phyloP scores from a whole-genome alignment of 2,113 vertebrate genomes.

The Cygnus atratus region DNA sequence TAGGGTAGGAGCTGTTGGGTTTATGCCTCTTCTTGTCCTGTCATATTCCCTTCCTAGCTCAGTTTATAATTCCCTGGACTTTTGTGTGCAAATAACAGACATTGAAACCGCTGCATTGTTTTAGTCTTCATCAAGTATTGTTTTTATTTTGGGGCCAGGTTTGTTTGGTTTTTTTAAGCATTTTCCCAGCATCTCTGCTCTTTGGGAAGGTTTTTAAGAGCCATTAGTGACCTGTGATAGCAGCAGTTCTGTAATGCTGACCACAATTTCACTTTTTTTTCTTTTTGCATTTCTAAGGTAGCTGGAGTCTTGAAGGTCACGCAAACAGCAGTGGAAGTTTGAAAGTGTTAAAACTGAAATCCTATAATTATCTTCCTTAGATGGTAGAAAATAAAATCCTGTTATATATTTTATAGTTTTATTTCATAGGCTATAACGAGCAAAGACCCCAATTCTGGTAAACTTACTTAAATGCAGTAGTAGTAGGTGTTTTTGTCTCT shows the following conservation, averaged over 20 bases:
- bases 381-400: not conserved
- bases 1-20: not conserved
- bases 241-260: not conserved
- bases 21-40: not conserved
- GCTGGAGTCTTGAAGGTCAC: not conserved
- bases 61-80: not conserved
- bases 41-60: not conserved
- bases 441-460: not conserved
- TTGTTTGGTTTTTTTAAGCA: not conserved
- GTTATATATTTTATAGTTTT: not conserved
- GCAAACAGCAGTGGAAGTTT: not conserved
- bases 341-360: not conserved
- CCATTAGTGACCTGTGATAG: not conserved
- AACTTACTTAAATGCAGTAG: not conserved
- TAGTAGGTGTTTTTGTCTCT: not conserved
- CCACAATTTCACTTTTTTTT: not conserved
- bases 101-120: not conserved
- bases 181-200: slow-evolving; percentile 18
- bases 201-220: slow-evolving; percentile 28
- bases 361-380: not conserved
- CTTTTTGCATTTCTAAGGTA: not conserved
- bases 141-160: not conserved
- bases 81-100: not conserved
- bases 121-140: not conserved
- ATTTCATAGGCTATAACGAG: not conserved